Evolutionary conservation across 2,113 vertebrate species (phyloP), one percentile per base, ranked within the genome.

Genomic region (Atrichornis clamosus): DNA sequence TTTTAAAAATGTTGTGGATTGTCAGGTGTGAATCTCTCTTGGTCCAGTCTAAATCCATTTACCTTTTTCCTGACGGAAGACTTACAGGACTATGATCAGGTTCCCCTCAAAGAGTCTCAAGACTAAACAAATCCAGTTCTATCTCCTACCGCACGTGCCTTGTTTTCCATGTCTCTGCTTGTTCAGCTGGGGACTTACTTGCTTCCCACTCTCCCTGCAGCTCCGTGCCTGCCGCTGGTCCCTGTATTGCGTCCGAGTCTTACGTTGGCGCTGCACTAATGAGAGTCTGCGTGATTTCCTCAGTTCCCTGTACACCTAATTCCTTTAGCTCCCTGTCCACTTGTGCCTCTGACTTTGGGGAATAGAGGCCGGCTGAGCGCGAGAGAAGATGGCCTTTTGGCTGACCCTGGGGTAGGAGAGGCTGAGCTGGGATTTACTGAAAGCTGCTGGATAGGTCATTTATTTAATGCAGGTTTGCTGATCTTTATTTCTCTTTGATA

Each of bases 201-300:
- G 46, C 70, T 82, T 63, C 20, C 4, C 42, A 0, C 35, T 62
- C 46, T 13, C 47, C 19, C 0, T 35, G n/a, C 21, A 58, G 47
- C 65, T 19, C 2, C 0, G 7, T 41, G 64, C 60, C 79, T 85
- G 56, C 63, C 10, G 3, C 15, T 6, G 52, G 16, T 75, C 28
- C 6, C 42, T 13, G 1, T 18, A 0, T 26, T 59, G 42, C 18
- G 13, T 12, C 49, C 0, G 0, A 26, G 23, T 15, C 13, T 32
- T 52, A 6, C 2, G 0, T 12, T 33, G 28, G 2, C 27, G 2
- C 49, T 35, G 53, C 21, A 1, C 42, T 53, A 1, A 20, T 6
- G 73, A 62, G 41, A 53, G 22, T 17, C 52, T 80, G 39, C 1
- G 1, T 15, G 7, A n/a, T 67, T 14, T 33, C 74, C 56, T 15